Conservation (phyloP, 1,140 invertebrate genomes). For the Charaxes varanes region DNA sequence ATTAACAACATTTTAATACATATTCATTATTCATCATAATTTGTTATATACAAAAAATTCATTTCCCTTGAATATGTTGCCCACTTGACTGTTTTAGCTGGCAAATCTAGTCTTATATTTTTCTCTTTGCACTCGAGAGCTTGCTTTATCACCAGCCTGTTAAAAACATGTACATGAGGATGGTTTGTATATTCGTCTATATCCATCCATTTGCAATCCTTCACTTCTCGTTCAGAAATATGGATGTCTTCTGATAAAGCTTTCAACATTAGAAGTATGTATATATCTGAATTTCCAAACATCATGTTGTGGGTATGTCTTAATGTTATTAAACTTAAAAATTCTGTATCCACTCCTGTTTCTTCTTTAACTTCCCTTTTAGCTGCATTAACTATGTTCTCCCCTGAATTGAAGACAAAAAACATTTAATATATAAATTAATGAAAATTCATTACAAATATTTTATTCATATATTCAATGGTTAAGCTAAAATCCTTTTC, state of each 20-base stretch:
- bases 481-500: no score
- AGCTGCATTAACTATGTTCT: slow-evolving; percentile 86
- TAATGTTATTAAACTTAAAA: slow-evolving; percentile 84
- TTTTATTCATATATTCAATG: no score
- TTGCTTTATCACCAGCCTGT: slow-evolving; percentile 79
- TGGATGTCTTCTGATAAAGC: slow-evolving; percentile 79
- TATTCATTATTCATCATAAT: slow-evolving; percentile 24
- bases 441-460: not conserved
- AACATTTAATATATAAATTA: not conserved
- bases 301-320: slow-evolving; percentile 82
- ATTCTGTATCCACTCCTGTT: slow-evolving; percentile 86
- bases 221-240: slow-evolving; percentile 84
- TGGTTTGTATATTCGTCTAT: slow-evolving; percentile 83
- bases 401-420: slow-evolving; percentile 77
- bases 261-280: slow-evolving; percentile 83
- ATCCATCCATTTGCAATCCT: slow-evolving; percentile 88
- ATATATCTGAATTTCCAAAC: slow-evolving; percentile 91
- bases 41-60: slow-evolving; percentile 38
- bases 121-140: slow-evolving; percentile 79
- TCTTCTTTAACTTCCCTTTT: slow-evolving; percentile 92
- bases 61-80: slow-evolving; percentile 40
- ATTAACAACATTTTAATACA: not conserved
- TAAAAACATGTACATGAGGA: slow-evolving; percentile 83
- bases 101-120: slow-evolving; percentile 75
- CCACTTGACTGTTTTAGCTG: slow-evolving; percentile 59